phyloP scores from a whole-genome alignment of 2,797 vertebrate species.

The Masticophis lateralis region DNA sequence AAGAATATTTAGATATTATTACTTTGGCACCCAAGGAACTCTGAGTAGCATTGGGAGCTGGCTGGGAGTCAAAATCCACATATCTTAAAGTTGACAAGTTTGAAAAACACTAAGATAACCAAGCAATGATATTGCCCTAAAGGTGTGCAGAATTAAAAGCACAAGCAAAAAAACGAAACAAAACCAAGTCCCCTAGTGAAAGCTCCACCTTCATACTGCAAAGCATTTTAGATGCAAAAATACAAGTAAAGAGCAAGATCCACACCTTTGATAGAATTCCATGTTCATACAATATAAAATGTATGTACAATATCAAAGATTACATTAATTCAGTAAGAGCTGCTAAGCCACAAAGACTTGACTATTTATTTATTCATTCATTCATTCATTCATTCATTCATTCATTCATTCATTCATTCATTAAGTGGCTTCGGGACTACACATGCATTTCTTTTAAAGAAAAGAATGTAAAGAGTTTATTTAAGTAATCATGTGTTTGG shows the following conservation, averaged over 20 bases:
- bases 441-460: constrained; percentile 29
- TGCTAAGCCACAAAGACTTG: background rate
- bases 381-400: background rate
- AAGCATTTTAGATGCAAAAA: background rate
- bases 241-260: background rate
- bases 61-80: background rate
- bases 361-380: background rate
- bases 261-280: background rate
- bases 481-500: constrained; percentile 21
- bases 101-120: background rate
- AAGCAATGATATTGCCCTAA: background rate
- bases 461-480: constrained; percentile 46
- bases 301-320: background rate
- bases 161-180: background rate
- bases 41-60: background rate
- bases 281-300: background rate
- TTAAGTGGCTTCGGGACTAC: background rate
- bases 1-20: background rate
- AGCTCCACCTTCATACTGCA: background rate
- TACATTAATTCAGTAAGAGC: background rate
- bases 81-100: background rate
- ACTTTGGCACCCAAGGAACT: background rate
- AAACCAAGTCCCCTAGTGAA: background rate
- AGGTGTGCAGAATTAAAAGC: background rate
- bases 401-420: background rate